Percentiles rank a stretch among this genome's conserved stretches.
These are phyloP conservation scores for Drosophila neutralis DNA, from an alignment of 2,888 invertebrate genomes.

Conservation along the genomic window DNA sequence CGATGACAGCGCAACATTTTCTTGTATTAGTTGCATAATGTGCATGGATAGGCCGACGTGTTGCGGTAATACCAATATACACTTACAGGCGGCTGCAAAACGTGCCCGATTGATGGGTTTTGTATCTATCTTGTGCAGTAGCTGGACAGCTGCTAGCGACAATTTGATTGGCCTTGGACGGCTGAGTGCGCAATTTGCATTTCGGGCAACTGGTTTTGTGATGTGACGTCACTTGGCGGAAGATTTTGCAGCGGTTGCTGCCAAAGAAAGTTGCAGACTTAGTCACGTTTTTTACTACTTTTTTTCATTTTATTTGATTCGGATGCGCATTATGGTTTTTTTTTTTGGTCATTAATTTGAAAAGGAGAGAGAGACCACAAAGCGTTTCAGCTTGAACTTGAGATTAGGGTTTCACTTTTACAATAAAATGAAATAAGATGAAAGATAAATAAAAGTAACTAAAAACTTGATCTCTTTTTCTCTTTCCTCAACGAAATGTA, in stretches of 20 bases:
- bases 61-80: constrained; percentile 64
- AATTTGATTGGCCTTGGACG: constrained; percentile 68
- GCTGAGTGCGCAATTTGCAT: constrained; percentile 55
- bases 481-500: neutral
- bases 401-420: constrained; percentile 60
- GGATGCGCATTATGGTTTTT: constrained; percentile 28
- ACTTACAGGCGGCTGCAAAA: constrained; percentile 38
- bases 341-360: constrained; percentile 37
- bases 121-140: constrained; percentile 27
- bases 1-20: constrained; percentile 48
- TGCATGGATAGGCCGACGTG: constrained; percentile 50
- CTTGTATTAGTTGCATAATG: constrained; percentile 63
- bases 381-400: constrained; percentile 50
- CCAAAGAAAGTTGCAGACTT: constrained; percentile 70
- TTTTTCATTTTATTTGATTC: constrained; percentile 6
- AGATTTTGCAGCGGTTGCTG: constrained; percentile 54
- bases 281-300: constrained; percentile 57
- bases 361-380: constrained; percentile 10
- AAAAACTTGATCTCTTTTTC: constrained; percentile 13
- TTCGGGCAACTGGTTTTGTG: constrained; percentile 60
- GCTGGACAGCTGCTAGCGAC: constrained; percentile 37
- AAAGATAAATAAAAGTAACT: constrained; percentile 6
- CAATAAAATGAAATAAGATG: constrained; percentile 10
- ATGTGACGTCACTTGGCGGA: constrained; percentile 71
- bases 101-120: constrained; percentile 23